Evolutionary conservation across 1,140 invertebrate genomes (phyloP).

Genomic region (Bactericera cockerelli): DNA sequence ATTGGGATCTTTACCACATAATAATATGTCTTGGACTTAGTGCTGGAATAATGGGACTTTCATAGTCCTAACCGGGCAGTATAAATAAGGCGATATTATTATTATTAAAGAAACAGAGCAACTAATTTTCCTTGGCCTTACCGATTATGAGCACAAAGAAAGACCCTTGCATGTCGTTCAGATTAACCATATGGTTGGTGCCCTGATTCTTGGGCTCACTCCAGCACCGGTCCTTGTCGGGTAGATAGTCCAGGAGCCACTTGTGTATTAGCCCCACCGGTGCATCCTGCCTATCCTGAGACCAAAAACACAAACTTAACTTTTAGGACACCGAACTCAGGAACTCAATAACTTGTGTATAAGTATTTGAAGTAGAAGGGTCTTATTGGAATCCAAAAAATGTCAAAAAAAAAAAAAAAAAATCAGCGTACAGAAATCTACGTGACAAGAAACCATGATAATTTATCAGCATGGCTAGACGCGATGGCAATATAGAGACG

Average conservation of each 20-base stretch:
- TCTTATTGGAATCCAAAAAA: too few relatives aligned
- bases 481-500: too few relatives aligned
- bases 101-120: not conserved
- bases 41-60: too few relatives aligned
- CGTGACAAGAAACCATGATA: too few relatives aligned
- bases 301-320: conserved; percentile 14
- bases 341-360: not conserved
- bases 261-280: conserved; percentile 69
- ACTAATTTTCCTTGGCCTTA: conserved; percentile 32
- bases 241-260: conserved; percentile 62
- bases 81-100: too few relatives aligned
- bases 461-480: too few relatives aligned
- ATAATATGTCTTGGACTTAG: too few relatives aligned
- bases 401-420: too few relatives aligned
- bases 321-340: not conserved
- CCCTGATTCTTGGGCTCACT: conserved; percentile 40
- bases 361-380: not conserved
- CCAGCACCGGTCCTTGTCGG: conserved; percentile 63
- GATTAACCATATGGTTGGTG: conserved; percentile 66
- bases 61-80: too few relatives aligned
- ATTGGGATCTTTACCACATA: too few relatives aligned
- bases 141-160: conserved; percentile 65
- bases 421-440: too few relatives aligned
- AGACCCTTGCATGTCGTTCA: conserved; percentile 78
- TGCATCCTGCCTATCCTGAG: conserved; percentile 58